phyloP scores from a whole-genome alignment of 2,797 vertebrate genomes.

The Channallabes apus region DNA sequence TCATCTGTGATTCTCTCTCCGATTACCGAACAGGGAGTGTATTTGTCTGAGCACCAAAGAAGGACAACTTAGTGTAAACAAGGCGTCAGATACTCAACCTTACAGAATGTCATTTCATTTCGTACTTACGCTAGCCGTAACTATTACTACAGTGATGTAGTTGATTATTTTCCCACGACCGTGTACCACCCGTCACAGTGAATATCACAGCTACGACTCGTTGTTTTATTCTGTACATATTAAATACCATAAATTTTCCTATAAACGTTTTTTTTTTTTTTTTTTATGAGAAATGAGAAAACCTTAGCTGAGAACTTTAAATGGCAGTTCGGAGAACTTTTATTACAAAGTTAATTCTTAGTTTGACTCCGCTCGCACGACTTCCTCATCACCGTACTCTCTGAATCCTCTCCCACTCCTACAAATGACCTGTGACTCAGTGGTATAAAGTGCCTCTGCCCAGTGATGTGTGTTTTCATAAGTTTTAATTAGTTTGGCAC shows the following conservation, averaged over 20 bases:
- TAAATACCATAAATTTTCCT: not conserved
- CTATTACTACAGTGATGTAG: not conserved
- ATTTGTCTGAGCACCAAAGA: too few relatives aligned
- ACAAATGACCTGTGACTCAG: not conserved
- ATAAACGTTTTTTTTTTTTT: not conserved
- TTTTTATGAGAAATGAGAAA: not conserved
- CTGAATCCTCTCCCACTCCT: not conserved
- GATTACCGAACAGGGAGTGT: too few relatives aligned
- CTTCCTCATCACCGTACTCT: not conserved
- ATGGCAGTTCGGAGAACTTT: not conserved
- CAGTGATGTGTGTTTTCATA: slow-evolving; percentile 3
- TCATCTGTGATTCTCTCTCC: too few relatives aligned
- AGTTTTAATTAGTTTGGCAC: slow-evolving; percentile 40
- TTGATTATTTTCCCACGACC: not conserved
- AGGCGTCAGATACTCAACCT: too few relatives aligned
- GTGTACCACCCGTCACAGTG: not conserved
- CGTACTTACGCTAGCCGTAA: too few relatives aligned
- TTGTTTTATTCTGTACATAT: not conserved
- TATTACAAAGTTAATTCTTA: not conserved
- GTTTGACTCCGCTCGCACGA: not conserved
- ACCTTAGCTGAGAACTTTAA: not conserved
- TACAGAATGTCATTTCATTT: too few relatives aligned
- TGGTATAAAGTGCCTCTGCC: not conserved
- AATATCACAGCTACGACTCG: not conserved
- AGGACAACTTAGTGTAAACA: too few relatives aligned